Percentiles rank a stretch among this genome's conserved stretches.
These are phyloP conservation scores for Zapus hudsonius DNA, from an alignment of 2,113 vertebrate genomes.

Conservation along the genomic window DNA sequence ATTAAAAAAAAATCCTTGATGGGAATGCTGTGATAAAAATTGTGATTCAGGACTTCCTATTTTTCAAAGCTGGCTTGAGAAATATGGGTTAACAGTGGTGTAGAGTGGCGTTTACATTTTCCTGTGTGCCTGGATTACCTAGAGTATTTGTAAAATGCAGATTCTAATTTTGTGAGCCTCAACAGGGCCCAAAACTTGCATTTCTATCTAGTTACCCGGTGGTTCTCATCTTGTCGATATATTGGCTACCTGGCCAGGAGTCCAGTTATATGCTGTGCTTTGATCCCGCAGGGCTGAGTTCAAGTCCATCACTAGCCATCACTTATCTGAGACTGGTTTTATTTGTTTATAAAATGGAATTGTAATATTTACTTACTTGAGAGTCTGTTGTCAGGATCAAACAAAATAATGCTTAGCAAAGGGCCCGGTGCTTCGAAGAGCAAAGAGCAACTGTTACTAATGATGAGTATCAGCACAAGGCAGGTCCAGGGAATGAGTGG, in stretches of 20 bases:
- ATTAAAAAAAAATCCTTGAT: background rate
- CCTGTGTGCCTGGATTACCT: background rate
- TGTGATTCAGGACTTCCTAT: background rate
- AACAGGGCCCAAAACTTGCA: background rate
- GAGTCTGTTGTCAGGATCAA: background rate
- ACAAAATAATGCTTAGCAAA: background rate
- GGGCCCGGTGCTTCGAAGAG: background rate
- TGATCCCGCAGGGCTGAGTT: background rate
- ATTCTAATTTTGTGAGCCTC: background rate
- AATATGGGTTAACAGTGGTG: background rate
- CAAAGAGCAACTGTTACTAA: background rate
- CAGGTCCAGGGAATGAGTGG: background rate
- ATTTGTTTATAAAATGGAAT: conserved; percentile 14
- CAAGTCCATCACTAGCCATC: background rate
- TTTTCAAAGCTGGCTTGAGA: conserved; percentile 13
- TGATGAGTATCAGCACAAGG: fast-evolving
- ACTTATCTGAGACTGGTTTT: background rate
- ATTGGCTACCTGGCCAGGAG: background rate
- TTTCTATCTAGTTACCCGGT: background rate
- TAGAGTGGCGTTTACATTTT: background rate
- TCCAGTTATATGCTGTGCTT: background rate
- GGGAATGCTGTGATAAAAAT: conserved; percentile 32
- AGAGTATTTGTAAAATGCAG: background rate
- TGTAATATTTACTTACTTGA: background rate
- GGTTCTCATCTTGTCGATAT: background rate